phyloP scores from a whole-genome alignment of 2,888 invertebrate species.

The Cylloceria caligata region DNA sequence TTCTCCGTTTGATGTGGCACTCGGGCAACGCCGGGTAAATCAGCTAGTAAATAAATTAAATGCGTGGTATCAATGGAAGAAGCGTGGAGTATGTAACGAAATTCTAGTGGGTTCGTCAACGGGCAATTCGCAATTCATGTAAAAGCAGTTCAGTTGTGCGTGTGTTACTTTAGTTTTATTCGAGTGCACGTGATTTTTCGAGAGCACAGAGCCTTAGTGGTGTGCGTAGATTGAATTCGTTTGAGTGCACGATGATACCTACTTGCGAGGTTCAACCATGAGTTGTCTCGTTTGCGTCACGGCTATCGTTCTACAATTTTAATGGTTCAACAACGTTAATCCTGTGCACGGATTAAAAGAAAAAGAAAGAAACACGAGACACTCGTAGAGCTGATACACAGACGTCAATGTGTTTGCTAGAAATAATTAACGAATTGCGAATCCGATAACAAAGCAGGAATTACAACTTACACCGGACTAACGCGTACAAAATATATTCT shows the following conservation, averaged over 20 bases:
- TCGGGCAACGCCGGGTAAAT: too few species aligned
- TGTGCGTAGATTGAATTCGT: constrained; percentile 58
- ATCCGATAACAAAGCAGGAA: neutral
- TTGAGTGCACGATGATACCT: constrained; percentile 44
- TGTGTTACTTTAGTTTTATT: constrained; percentile 36
- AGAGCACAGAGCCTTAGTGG: constrained; percentile 1
- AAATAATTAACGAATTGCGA: neutral
- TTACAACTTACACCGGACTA: neutral
- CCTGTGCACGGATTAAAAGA: neutral
- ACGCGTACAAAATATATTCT: neutral
- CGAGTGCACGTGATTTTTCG: constrained; percentile 26
- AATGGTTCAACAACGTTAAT: neutral
- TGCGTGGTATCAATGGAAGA: neutral
- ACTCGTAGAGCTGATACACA: neutral
- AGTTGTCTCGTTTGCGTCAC: constrained; percentile 45
- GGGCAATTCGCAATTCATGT: constrained; percentile 7
- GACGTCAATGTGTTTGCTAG: neutral
- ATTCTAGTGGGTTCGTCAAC: constrained; percentile 28
- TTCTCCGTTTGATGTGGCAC: too few species aligned
- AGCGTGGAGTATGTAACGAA: constrained; percentile 15
- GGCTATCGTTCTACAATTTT: constrained; percentile 22
- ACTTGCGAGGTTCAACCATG: constrained; percentile 31
- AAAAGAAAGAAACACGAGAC: neutral
- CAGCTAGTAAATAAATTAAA: constrained; percentile 4
- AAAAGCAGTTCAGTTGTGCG: constrained; percentile 33